Base-by-base conservation (phyloP, 2,888 invertebrate genomes). In the Caenorhabditis panamensis region DNA sequence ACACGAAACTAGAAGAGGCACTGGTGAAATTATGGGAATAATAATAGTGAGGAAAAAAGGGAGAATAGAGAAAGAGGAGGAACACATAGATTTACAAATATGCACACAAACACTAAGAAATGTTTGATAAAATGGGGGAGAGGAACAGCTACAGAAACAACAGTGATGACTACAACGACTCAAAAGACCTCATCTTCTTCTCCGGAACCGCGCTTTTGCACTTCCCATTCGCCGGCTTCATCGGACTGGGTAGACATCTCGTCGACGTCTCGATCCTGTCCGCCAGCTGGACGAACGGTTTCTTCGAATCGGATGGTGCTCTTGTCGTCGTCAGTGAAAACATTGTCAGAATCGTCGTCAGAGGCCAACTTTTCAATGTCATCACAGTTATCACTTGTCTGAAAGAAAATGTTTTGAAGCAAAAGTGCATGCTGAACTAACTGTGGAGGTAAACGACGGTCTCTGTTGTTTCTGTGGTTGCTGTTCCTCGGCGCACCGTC, bases 401-500 rank as follows among this genome's bases (percentile, higher is more conserved):
- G 37, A 49, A 49, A 53, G 18, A n/a, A n/a, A n/a, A n/a, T 11
- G 36, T 36, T 36, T 41, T 44, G 16, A 44, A 37, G 24, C 24
- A 51, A 47, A 22, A 1, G 13, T 47, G 3, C 9, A n/a, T 24
- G 26, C 9, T 9, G 28, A 26, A 62, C 54, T 28, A 31, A 72
- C 72, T 9, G 72, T 58, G 37, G 73, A 73, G 49, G 31, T 59
- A 51, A 66, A 64, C 49, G 73, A 73, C 16, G 73, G 37, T 22
- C 64, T n/a, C n/a, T n/a, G 58, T 66, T 73, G 73, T 22, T 41
- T 41, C 24, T 37, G 26, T 47, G 31, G 49, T 63, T 63, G 63
- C 73, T 73, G 73, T 59, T 73, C 73, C 56, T 73, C 73, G 20
- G 64, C 73, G 73, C 36, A 66, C 66, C 73, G 73, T 73, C 73